phyloP scores from a whole-genome alignment of 2,113 vertebrate genomes.

The Gallinago jamesoni region DNA sequence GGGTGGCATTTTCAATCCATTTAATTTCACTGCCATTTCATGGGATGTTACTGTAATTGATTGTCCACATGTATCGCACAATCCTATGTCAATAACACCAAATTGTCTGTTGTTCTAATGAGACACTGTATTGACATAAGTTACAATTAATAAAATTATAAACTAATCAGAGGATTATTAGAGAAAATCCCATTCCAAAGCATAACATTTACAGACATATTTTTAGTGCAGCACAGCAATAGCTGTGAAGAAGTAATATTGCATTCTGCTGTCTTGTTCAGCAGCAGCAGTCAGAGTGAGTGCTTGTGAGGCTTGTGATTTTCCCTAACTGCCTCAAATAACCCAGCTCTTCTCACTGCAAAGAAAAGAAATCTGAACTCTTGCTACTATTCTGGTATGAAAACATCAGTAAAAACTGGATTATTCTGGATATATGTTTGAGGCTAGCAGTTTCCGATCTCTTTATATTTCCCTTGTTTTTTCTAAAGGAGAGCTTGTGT shows the following conservation, averaged over 20 bases:
- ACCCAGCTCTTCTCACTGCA: neutral
- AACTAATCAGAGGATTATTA: neutral
- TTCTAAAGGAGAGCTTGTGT: neutral
- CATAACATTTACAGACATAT: neutral
- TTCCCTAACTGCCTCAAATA: conserved; percentile 10
- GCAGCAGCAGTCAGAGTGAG: neutral
- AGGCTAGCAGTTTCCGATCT: neutral
- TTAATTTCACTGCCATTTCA: neutral
- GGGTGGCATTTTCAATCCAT: neutral
- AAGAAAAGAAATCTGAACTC: neutral
- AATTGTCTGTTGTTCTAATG: neutral
- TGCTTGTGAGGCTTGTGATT: neutral
- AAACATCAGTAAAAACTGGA: neutral
- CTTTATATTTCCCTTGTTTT: neutral
- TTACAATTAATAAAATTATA: conserved; percentile 12
- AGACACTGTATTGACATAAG: neutral
- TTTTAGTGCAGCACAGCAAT: neutral
- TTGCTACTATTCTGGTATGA: neutral
- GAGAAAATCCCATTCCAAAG: neutral
- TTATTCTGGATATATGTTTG: neutral
- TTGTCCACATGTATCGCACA: neutral
- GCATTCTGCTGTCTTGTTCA: neutral
- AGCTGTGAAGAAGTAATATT: neutral
- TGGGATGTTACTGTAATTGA: neutral
- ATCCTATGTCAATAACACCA: neutral